phyloP scores from a whole-genome alignment of 1,140 invertebrate species.

The Lucilia cuprina region DNA sequence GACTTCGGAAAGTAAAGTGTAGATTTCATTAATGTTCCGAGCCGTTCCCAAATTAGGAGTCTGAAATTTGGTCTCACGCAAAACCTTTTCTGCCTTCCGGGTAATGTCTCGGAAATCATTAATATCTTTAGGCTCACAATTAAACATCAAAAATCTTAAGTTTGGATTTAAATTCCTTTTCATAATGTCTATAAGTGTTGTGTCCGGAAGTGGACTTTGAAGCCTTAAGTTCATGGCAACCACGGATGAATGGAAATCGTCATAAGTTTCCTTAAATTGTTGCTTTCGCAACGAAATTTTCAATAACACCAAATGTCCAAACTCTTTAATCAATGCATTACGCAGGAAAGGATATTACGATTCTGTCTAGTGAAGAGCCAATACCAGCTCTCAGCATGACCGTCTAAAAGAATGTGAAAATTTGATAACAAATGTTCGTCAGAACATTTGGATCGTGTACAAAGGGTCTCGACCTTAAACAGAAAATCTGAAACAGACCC shows the following conservation, averaged over 20 bases:
- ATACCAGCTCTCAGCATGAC: neutral
- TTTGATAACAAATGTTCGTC: neutral
- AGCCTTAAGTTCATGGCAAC: neutral
- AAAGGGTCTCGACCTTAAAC: neutral
- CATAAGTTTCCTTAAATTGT: neutral
- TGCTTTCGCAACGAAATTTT: neutral
- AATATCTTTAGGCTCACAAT: neutral
- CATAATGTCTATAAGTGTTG: neutral
- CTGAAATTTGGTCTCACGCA: neutral
- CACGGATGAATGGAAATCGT: neutral
- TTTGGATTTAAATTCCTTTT: neutral
- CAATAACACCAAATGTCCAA: neutral
- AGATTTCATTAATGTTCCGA: neutral
- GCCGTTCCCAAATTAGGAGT: neutral
- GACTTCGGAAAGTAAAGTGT: neutral
- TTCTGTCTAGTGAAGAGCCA: neutral
- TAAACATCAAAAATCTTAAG: neutral
- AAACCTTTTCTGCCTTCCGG: neutral
- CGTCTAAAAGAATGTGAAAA: slow-evolving; percentile 5
- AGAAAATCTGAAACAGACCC: neutral
- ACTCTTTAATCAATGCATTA: neutral
- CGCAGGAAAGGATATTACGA: neutral
- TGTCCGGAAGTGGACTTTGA: neutral
- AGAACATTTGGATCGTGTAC: neutral
- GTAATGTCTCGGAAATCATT: neutral